Conservation (phyloP, 2,888 invertebrate genomes). For the Eupithecia subumbrata region DNA sequence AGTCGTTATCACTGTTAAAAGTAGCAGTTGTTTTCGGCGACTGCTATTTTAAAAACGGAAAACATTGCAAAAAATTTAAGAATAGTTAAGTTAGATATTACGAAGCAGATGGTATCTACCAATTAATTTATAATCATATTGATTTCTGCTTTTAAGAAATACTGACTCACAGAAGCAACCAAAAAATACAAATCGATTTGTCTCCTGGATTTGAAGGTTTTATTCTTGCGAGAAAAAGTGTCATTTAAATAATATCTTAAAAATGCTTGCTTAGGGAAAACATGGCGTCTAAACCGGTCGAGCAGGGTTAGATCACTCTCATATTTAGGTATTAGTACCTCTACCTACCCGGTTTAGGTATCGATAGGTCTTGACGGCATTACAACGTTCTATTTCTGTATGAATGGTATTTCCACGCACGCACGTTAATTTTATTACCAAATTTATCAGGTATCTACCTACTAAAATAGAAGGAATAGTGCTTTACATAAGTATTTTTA, state of each 20-base stretch:
- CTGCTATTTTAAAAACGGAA: not conserved
- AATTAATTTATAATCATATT: not conserved
- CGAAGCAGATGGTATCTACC: too few species aligned
- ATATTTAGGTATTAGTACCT: conserved; percentile 22
- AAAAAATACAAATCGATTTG: conserved; percentile 12
- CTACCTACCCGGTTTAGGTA: conserved; percentile 24
- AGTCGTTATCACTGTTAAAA: not conserved
- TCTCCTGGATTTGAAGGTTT: not conserved
- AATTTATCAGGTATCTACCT: too few species aligned
- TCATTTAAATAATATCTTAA: conserved; percentile 42
- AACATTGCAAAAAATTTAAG: too few species aligned
- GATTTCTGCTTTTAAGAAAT: not conserved
- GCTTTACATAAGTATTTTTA: too few species aligned
- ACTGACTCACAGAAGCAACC: conserved; percentile 8
- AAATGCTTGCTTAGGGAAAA: conserved; percentile 44
- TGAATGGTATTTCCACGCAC: too few species aligned
- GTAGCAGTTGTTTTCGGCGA: not conserved
- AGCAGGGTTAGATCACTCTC: conserved; percentile 36
- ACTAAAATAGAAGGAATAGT: too few species aligned
- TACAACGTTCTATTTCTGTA: not conserved
- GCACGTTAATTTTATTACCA: too few species aligned
- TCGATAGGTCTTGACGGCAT: conserved; percentile 13
- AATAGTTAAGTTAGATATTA: too few species aligned
- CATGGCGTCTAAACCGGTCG: conserved; percentile 38
- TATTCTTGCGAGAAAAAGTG: conserved; percentile 44